These are phyloP conservation scores for Melopsittacus undulatus DNA, from an alignment of 2,797 vertebrate genomes.

Conservation along the genomic window DNA sequence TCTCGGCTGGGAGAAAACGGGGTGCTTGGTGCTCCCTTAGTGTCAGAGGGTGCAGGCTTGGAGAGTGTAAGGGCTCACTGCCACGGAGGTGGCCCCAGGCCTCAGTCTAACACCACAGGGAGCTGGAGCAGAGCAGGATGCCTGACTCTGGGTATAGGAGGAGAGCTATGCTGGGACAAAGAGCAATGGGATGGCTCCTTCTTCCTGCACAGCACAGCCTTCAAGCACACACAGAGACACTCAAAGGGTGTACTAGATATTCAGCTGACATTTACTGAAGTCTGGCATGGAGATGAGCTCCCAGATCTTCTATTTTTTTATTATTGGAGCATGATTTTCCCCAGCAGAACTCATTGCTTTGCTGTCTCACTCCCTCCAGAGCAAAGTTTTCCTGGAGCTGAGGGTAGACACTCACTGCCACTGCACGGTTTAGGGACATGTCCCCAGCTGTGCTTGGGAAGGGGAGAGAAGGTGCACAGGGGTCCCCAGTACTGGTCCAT, in stretches of 20 bases:
- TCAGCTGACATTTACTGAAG: background rate
- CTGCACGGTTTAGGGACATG: background rate
- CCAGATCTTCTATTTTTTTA: background rate
- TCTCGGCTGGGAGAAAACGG: background rate
- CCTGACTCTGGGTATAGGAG: accelerated
- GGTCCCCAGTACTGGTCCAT: background rate
- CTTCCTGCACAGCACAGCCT: background rate
- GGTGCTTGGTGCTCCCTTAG: background rate
- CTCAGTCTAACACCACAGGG: accelerated
- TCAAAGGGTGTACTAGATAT: background rate
- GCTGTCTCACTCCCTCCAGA: background rate
- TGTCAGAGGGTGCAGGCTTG: background rate
- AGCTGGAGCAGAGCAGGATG: background rate
- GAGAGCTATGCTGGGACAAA: background rate
- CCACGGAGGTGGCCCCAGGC: background rate
- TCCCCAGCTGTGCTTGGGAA: background rate
- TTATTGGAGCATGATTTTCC: background rate
- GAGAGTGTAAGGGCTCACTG: background rate
- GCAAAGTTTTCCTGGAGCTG: background rate
- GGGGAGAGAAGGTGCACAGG: background rate
- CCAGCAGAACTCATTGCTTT: background rate
- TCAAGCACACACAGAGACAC: background rate
- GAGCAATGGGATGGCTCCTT: accelerated
- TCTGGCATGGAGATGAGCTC: background rate
- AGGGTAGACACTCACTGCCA: background rate